Evolutionary conservation across 2,888 invertebrate species (phyloP).

Genomic region (Piscicola geometra): DNA sequence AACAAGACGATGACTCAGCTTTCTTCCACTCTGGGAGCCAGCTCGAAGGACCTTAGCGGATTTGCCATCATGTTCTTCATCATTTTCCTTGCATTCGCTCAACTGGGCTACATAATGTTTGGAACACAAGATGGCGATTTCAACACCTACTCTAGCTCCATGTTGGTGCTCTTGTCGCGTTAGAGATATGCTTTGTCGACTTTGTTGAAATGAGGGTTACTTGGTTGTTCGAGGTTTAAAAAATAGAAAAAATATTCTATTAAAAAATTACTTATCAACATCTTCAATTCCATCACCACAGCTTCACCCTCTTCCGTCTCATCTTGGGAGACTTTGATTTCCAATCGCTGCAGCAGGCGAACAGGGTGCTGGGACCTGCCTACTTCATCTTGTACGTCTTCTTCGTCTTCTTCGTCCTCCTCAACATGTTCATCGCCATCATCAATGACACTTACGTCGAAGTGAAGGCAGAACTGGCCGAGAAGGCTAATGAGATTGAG

Average conservation of each 20-base stretch:
- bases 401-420: constrained; percentile 71
- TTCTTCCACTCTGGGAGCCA: constrained; percentile 66
- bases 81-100: constrained; percentile 71
- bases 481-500: constrained; percentile 60
- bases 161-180: constrained; percentile 38
- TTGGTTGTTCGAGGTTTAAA: no score
- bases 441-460: constrained; percentile 73
- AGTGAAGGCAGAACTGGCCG: constrained; percentile 67
- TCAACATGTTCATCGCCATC: constrained; percentile 78
- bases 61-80: constrained; percentile 74
- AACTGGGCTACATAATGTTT: constrained; percentile 69
- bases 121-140: constrained; percentile 68
- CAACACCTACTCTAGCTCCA: constrained; percentile 54
- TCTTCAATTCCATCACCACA: constrained; percentile 41
- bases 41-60: constrained; percentile 67
- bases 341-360: constrained; percentile 64
- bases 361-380: constrained; percentile 67
- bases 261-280: no score
- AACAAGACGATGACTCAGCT: constrained; percentile 72
- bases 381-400: constrained; percentile 73
- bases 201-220: no score
- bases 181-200: no score
- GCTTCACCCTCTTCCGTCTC: constrained; percentile 68
- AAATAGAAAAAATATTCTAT: no score
- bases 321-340: constrained; percentile 74